Percentiles rank a stretch among this genome's conserved stretches.
Evolutionary conservation across 2,888 invertebrate species (phyloP).

Genomic region (Drosophila meridionalis): DNA sequence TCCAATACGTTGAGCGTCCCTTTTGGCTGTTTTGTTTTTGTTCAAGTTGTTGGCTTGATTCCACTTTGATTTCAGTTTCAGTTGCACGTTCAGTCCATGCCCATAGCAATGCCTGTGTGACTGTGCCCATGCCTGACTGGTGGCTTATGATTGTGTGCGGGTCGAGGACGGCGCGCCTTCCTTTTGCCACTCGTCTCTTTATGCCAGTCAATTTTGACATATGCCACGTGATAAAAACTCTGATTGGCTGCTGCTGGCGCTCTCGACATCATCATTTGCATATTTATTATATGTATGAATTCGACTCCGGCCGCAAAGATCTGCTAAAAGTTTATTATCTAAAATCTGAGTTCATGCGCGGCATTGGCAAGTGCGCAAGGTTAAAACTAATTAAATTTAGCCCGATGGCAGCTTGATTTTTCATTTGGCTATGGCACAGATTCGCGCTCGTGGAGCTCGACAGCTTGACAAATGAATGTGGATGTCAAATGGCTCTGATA

Average conservation of each 20-base stretch:
- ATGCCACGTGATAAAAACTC: conserved; percentile 83
- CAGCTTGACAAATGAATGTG: conserved; percentile 79
- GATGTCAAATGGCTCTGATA: conserved; percentile 82
- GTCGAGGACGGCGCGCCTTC: conserved; percentile 44
- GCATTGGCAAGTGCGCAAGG: conserved; percentile 58
- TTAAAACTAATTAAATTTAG: conserved; percentile 71
- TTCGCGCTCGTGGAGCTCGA: conserved; percentile 49
- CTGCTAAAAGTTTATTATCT: conserved; percentile 58
- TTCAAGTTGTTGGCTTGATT: conserved; percentile 48
- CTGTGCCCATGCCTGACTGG: not conserved
- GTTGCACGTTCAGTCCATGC: conserved; percentile 14
- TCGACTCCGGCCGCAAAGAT: conserved; percentile 42
- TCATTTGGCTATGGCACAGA: conserved; percentile 66
- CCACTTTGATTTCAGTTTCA: conserved; percentile 65
- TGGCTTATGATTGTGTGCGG: conserved; percentile 18
- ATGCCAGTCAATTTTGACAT: conserved; percentile 80
- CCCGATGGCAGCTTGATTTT: conserved; percentile 40
- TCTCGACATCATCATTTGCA: conserved; percentile 72
- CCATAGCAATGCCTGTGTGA: not conserved
- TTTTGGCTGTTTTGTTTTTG: conserved; percentile 52
- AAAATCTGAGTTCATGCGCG: conserved; percentile 28
- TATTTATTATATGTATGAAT: conserved; percentile 80
- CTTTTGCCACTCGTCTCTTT: conserved; percentile 37
- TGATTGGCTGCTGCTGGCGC: conserved; percentile 77
- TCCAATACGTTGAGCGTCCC: conserved; percentile 45